Percentiles rank a stretch among this genome's conserved stretches.
Evolutionary conservation across 2,797 vertebrate species (phyloP).

Genomic region (Helarctos malayanus): DNA sequence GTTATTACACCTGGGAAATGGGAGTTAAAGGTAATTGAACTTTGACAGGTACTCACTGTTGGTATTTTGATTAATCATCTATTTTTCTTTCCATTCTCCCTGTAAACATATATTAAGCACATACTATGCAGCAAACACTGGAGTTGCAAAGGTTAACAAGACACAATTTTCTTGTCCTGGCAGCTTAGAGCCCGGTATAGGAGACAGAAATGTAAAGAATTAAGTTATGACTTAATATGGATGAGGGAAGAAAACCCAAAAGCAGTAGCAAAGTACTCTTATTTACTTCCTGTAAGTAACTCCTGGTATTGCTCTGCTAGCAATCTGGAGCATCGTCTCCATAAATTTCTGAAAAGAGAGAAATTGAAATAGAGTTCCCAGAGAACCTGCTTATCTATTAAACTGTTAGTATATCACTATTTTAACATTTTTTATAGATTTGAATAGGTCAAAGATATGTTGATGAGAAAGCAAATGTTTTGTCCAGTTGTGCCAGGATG

Average conservation of each 20-base stretch:
- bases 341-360: neutral
- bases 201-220: slow-evolving; percentile 57
- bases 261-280: neutral
- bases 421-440: neutral
- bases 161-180: slow-evolving; percentile 3
- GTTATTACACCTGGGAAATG: neutral
- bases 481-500: neutral
- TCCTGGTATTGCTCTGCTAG: neutral
- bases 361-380: neutral
- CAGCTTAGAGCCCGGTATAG: neutral
- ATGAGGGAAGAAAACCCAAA: neutral
- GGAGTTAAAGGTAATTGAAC: neutral
- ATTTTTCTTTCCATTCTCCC: slow-evolving; percentile 5
- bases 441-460: neutral
- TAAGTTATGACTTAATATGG: neutral
- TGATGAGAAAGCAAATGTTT: neutral
- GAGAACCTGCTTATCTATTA: neutral
- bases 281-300: neutral
- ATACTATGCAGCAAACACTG: neutral
- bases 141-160: slow-evolving; percentile 3
- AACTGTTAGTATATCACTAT: neutral
- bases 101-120: slow-evolving; percentile 4
- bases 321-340: neutral
- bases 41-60: neutral
- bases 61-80: slow-evolving; percentile 43